Base-by-base conservation (phyloP, 23 tunicate genomes). In the Phallusia fumigata region DNA sequence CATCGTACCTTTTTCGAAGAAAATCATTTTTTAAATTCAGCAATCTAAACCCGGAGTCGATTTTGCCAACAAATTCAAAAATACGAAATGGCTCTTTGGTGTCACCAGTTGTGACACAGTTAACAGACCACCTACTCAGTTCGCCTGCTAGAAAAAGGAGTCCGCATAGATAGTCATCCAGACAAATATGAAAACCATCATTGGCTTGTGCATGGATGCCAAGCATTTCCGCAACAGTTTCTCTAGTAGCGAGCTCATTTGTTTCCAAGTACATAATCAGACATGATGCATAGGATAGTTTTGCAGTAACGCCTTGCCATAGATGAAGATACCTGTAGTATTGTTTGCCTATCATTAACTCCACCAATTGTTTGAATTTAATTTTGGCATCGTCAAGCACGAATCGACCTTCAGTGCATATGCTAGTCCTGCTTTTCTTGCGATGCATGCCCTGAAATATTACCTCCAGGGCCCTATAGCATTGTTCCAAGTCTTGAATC, bases 1-100 rank as follows among this genome's bases (percentile, higher is more conserved):
- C 91, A 77, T 88, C 91, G 77, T 77, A 82, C 35, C 64, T 82
- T 44, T 83, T 82, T 78, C 91, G 69, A 31, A 88, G 76, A 76
- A 82, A 88, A 77, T 88, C 91, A 65, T 88, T 88, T 58, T 88
- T 88, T 5, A 88, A 35, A 76, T 88, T 88, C 19, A 88, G 58
- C 47, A 88, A 58, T 21, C 83, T 32, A 65, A 88, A 88, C 13
- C 91, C 91, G 1, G 86, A 52, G 76, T 82, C 86, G 0, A 88
- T 51, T 30, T 88, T 58, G 36, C 73, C 28, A 30, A 88, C 86
- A 76, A 88, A 88, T 64, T 82, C 74, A 19, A 81, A 83, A 24
- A 88, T 88, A 26, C 33, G 16, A 21, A 76, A 13, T 5, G 91
- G 91, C 33, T 73, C 33, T 32, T 34, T 32, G 47, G 65, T 75